Conservation (phyloP, 2,113 vertebrate genomes). For the Anoplopoma fimbria region DNA sequence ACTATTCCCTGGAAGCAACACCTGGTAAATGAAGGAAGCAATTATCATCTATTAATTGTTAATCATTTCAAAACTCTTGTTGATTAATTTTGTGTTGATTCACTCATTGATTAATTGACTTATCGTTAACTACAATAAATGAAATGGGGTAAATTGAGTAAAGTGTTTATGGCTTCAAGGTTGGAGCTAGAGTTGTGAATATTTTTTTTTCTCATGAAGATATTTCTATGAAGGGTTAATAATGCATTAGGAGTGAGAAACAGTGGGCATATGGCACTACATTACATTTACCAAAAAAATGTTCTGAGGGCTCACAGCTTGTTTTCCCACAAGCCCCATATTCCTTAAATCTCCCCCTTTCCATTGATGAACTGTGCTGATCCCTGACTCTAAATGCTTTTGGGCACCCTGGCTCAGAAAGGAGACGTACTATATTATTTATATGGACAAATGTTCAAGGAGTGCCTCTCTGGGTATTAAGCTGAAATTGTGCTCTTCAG, state of each 20-base stretch:
- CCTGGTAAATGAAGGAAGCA: neutral
- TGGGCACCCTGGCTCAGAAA: slow-evolving; percentile 21
- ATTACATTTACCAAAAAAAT: slow-evolving; percentile 1
- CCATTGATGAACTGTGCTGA: slow-evolving; percentile 51
- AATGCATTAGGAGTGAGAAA: neutral
- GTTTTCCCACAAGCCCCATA: slow-evolving; percentile 26
- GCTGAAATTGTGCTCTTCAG: slow-evolving; percentile 37
- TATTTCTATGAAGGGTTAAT: neutral
- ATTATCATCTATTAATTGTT: neutral
- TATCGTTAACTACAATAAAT: neutral
- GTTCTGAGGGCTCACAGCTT: slow-evolving; percentile 5
- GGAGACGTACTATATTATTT: slow-evolving; percentile 51
- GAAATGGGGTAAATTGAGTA: too few species aligned
- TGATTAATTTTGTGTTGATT: neutral
- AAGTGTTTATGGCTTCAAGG: rapidly evolving
- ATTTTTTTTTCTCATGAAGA: neutral
- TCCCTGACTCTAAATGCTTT: slow-evolving; percentile 43
- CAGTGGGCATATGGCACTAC: neutral
- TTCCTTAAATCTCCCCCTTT: slow-evolving; percentile 54
- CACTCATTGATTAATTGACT: too few species aligned
- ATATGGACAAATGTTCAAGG: slow-evolving; percentile 59
- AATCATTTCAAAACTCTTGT: neutral
- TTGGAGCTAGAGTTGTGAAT: neutral
- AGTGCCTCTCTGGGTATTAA: slow-evolving; percentile 47
- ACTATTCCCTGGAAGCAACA: neutral